A percentile compares a stretch with the other conserved stretches of the same genome.
Conservation (phyloP, 2,113 vertebrate genomes). For the Castor canadensis region DNA sequence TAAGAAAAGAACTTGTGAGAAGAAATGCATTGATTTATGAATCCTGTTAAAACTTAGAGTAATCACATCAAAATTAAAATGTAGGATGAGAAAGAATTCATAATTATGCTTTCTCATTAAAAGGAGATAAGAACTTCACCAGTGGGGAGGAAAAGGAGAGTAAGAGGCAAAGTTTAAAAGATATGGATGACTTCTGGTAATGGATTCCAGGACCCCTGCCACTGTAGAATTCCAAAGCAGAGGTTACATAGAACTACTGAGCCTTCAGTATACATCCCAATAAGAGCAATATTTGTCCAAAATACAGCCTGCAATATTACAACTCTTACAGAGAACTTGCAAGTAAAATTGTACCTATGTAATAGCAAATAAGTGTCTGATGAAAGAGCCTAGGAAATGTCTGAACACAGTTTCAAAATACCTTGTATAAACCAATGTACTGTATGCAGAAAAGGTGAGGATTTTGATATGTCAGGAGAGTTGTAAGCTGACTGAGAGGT, state of each 20-base stretch:
- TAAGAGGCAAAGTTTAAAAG: background rate
- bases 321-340: background rate
- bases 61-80: conserved; percentile 19
- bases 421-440: background rate
- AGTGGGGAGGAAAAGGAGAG: background rate
- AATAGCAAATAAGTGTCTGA: background rate
- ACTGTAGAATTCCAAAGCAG: background rate
- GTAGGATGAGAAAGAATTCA: background rate
- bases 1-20: background rate
- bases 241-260: background rate
- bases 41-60: background rate
- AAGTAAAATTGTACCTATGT: background rate
- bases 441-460: background rate
- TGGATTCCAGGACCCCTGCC: background rate
- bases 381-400: background rate
- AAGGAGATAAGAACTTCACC: background rate
- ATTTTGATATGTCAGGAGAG: background rate
- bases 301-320: background rate
- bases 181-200: background rate
- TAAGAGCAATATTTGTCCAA: background rate
- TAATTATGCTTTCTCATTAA: background rate
- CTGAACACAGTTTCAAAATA: background rate
- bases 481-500: background rate
- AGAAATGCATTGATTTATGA: background rate
- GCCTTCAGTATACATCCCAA: background rate